A percentile compares a stretch with the other conserved stretches of the same genome.
These are phyloP conservation scores for Cylas formicarius DNA, from an alignment of 1,140 invertebrate species.

Conservation along the genomic window DNA sequence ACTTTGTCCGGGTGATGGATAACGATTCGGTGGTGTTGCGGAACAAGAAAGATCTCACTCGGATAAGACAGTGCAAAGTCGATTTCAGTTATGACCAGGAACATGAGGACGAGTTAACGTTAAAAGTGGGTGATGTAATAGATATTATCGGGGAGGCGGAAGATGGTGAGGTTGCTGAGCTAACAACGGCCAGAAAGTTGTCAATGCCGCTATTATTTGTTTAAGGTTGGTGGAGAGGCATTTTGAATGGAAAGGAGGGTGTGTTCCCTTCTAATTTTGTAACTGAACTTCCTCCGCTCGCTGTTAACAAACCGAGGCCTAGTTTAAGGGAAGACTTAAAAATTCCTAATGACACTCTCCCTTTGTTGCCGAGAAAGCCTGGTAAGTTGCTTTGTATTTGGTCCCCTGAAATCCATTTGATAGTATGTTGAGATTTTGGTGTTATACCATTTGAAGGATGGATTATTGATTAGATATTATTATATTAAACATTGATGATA, in stretches of 20 bases:
- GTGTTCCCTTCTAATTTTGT: constrained; percentile 94
- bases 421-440: too few relatives aligned
- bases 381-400: constrained; percentile 34
- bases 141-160: constrained; percentile 84
- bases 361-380: constrained; percentile 54
- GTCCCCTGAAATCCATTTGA: too few relatives aligned
- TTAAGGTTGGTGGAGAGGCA: constrained; percentile 88
- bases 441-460: too few relatives aligned
- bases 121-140: constrained; percentile 80
- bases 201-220: too few relatives aligned
- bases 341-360: constrained; percentile 25
- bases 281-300: constrained; percentile 50
- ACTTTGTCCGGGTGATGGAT: constrained; percentile 78
- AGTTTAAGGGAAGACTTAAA: constrained; percentile 27
- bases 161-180: too few relatives aligned
- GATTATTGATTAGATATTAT: too few relatives aligned
- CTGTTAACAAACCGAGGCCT: constrained; percentile 17
- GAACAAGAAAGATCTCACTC: constrained; percentile 23
- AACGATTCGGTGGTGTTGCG: constrained; percentile 28
- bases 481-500: too few relatives aligned
- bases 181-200: too few relatives aligned
- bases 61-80: constrained; percentile 65
- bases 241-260: constrained; percentile 64
- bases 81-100: constrained; percentile 86
- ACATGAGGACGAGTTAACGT: constrained; percentile 83